Evolutionary conservation across 2,797 vertebrate species (phyloP), one percentile per base, ranked within the genome.

Genomic region (Typhlichthys subterraneus): DNA sequence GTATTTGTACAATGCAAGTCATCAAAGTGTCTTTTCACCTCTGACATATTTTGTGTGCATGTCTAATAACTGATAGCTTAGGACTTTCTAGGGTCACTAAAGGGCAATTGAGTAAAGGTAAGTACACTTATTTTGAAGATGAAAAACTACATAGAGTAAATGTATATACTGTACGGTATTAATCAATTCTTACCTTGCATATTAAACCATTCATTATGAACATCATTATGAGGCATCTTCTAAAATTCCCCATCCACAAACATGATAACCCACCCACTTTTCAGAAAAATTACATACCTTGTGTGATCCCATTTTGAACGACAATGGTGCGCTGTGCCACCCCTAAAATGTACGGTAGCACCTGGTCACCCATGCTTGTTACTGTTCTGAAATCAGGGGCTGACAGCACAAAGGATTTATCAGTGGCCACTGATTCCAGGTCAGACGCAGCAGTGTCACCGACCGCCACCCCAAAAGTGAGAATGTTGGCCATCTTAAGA

Each of bases 231-330:
- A 10, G 7, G 9, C 3, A 59, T 56, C 23, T 55, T n/a, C 47
- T 55, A 19, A 15, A 53, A 68, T 15, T 62, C 11, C 59, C 63
- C 49, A 63, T 77, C 50, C 56, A 76, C 13, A 72, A 70, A 56
- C 50, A 69, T 12, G 77, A 33, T 66, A 33, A 38, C 67, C 71
- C n/a, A 11, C 58, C 74, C 81, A 74, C 65, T 72, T 75, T 80
- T 66, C 67, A 77, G 60, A 75, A 73, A 85, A 70, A 76, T 87
- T 95, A 98, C 97, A 86, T 98, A 99, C 98, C 97, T 99, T 98
- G 92, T 63, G 93, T 93, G 90, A 96, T 85, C 85, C 94, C 85
- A 90, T 87, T 95, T 61, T 95, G 85, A 91, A 96, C 77, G 87
- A 96, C 86, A 95, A 96, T 94, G 90, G 75, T 91, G 75, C 95